Conservation (phyloP, 1,140 invertebrate species). For the Drosophila prosaltans region DNA sequence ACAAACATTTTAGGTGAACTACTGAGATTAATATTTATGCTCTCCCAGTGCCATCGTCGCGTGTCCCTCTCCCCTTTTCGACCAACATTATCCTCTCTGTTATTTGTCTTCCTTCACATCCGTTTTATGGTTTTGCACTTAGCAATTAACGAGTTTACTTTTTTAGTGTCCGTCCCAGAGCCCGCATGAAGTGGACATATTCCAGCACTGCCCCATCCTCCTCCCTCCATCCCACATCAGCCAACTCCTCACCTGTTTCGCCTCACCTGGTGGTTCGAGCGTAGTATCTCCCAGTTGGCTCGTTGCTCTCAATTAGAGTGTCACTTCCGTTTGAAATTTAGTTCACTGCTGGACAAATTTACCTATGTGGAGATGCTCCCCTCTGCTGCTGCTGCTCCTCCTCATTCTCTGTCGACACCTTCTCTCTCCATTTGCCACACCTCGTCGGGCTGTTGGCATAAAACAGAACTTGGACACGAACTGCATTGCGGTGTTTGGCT, state of each 20-base stretch:
- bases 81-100: not conserved
- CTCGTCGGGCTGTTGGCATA: constrained; percentile 44
- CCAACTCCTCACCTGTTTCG: not conserved
- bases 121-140: constrained; percentile 72
- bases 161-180: constrained; percentile 51
- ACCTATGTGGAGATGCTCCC: constrained; percentile 51
- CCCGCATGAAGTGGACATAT: constrained; percentile 54
- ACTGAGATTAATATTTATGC: constrained; percentile 10
- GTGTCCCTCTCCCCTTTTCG: constrained; percentile 1
- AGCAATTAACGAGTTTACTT: constrained; percentile 74
- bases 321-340: constrained; percentile 59
- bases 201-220: not conserved
- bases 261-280: constrained; percentile 8
- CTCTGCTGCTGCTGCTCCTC: not conserved
- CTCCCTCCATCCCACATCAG: not conserved
- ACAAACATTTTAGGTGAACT: not conserved
- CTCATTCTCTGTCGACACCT: not conserved
- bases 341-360: constrained; percentile 63
- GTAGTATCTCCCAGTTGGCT: constrained; percentile 57
- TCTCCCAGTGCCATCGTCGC: constrained; percentile 8
- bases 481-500: constrained; percentile 46
- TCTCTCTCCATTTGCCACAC: constrained; percentile 5
- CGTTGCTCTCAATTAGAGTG: constrained; percentile 65
- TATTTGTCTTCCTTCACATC: constrained; percentile 13
- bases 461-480: constrained; percentile 53